Percentiles rank a stretch among this genome's conserved stretches.
Evolutionary conservation across 2,888 invertebrate genomes (phyloP).

Genomic region (Galerucella calmariensis): DNA sequence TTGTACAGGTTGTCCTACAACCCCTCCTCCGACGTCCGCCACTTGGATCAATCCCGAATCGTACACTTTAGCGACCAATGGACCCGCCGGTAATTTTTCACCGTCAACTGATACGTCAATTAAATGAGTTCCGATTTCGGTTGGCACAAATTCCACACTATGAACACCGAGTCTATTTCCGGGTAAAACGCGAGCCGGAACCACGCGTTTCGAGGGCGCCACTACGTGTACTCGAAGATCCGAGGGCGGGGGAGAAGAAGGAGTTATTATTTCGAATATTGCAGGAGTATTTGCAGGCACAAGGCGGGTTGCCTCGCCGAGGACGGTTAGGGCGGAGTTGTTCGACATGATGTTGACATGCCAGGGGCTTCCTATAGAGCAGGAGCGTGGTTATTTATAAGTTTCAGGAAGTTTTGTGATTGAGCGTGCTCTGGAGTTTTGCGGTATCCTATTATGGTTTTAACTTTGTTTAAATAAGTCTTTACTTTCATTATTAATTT

Average conservation of each 20-base stretch:
- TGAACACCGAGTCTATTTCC: slow-evolving; percentile 80
- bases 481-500: no score
- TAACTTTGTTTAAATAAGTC: no score
- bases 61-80: slow-evolving; percentile 93
- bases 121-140: slow-evolving; percentile 93
- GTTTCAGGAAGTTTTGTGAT: not conserved
- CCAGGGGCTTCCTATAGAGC: slow-evolving; percentile 90
- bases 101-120: slow-evolving; percentile 91
- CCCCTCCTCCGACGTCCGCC: slow-evolving; percentile 92
- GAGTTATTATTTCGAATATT: slow-evolving; percentile 87
- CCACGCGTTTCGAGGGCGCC: slow-evolving; percentile 86
- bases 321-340: slow-evolving; percentile 78
- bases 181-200: slow-evolving; percentile 85
- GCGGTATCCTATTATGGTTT: no score
- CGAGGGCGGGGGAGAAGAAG: slow-evolving; percentile 68
- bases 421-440: slow-evolving; percentile 6
- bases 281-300: slow-evolving; percentile 91
- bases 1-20: slow-evolving; percentile 95
- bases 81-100: slow-evolving; percentile 89
- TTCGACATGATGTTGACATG: slow-evolving; percentile 89
- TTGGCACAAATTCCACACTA: slow-evolving; percentile 91
- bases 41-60: slow-evolving; percentile 94
- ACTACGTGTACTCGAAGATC: slow-evolving; percentile 75
- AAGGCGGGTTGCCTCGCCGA: slow-evolving; percentile 88
- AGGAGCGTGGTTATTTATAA: slow-evolving; percentile 38